These are phyloP conservation scores for Galbula dea DNA, from an alignment of 2,113 vertebrate species.

Conservation along the genomic window DNA sequence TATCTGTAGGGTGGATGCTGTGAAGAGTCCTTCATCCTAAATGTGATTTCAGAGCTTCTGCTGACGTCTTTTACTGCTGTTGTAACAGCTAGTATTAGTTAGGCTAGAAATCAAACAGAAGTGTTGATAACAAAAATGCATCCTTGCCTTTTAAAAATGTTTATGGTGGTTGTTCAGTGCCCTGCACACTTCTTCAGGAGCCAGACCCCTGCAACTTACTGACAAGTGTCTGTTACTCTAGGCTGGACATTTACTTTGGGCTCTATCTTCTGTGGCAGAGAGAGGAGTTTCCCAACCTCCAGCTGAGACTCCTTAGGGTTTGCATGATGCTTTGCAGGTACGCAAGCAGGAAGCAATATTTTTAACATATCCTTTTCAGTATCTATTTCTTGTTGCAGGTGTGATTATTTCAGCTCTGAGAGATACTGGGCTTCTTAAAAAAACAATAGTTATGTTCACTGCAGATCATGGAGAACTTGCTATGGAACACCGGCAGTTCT, in stretches of 20 bases:
- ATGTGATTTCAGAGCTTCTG: not conserved
- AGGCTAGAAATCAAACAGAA: not conserved
- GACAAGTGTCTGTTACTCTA: too few species aligned
- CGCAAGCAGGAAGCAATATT: not conserved
- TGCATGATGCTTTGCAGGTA: not conserved
- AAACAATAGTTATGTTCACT: constrained; percentile 86
- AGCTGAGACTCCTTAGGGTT: not conserved
- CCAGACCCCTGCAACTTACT: not conserved
- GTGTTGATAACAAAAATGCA: not conserved
- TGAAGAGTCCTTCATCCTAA: not conserved
- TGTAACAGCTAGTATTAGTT: not conserved
- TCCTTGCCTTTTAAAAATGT: not conserved
- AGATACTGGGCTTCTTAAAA: constrained; percentile 78
- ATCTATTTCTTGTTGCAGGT: constrained; percentile 70
- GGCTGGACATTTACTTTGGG: not conserved
- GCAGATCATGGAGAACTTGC: constrained; percentile 95
- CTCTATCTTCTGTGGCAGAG: not conserved
- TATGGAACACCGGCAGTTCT: constrained; percentile 97
- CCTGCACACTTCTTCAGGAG: not conserved
- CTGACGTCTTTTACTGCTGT: not conserved
- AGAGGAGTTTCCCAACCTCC: not conserved
- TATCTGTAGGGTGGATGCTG: not conserved
- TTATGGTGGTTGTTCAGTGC: not conserved
- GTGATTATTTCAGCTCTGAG: constrained; percentile 83
- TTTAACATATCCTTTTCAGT: not conserved